phyloP scores from a whole-genome alignment of 2,113 vertebrate species.

The Psettodes erumei region DNA sequence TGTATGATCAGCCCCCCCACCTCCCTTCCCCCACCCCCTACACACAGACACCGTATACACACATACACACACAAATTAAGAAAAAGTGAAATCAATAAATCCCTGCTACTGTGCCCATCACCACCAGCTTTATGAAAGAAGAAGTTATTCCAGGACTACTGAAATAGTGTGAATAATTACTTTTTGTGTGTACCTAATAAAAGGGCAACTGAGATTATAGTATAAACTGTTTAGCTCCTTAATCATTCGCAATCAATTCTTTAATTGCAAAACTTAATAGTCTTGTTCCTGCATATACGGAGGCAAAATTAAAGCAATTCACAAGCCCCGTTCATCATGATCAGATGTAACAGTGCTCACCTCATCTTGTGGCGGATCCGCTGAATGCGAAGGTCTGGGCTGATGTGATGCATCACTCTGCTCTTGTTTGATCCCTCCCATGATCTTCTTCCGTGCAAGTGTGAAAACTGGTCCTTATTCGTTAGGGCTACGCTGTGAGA shows the following conservation, averaged over 20 bases:
- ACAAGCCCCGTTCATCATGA: neutral
- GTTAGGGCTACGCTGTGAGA: neutral
- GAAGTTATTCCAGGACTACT: neutral
- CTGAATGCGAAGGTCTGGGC: constrained; percentile 70
- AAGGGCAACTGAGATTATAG: neutral
- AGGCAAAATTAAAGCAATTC: neutral
- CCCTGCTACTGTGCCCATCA: neutral
- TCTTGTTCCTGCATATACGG: neutral
- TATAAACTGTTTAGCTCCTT: neutral
- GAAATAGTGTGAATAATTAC: neutral
- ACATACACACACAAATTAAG: too few relatives aligned
- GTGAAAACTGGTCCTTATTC: neutral
- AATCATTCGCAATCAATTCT: neutral
- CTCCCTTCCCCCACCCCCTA: too few relatives aligned
- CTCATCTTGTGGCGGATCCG: constrained; percentile 81
- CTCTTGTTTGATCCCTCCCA: constrained; percentile 86
- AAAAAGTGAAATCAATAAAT: neutral
- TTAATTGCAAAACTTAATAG: neutral
- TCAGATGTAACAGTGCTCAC: constrained; percentile 51
- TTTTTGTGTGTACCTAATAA: neutral
- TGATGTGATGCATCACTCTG: constrained; percentile 78
- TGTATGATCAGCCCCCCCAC: too few relatives aligned
- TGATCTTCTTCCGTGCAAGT: constrained; percentile 40
- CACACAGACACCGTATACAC: too few relatives aligned
- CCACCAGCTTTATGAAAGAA: neutral